Evolutionary conservation across 2,888 invertebrate genomes (phyloP).

Genomic region (Alloplasta piceator): DNA sequence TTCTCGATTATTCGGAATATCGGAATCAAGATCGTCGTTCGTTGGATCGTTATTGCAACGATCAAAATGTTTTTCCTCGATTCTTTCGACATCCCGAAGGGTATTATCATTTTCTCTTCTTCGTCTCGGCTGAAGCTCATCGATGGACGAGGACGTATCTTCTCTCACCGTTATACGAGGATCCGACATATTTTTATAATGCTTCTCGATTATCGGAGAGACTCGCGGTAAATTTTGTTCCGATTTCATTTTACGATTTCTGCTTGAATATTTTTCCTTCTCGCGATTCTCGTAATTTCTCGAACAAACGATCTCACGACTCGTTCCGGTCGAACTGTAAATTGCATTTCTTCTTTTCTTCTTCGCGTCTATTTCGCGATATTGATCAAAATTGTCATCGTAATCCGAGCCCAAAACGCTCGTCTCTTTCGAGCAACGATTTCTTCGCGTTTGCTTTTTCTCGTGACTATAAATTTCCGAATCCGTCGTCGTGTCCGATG

Average conservation of each 20-base stretch:
- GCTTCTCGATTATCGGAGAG: conserved; percentile 43
- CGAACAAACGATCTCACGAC: conserved; percentile 15
- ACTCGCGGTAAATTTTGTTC: conserved; percentile 65
- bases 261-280: no score
- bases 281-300: conserved; percentile 11
- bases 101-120: conserved; percentile 59
- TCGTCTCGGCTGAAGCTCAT: conserved; percentile 48
- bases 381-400: conserved; percentile 21
- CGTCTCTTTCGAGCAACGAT: conserved; percentile 38
- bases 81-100: background rate
- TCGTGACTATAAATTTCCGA: conserved; percentile 51
- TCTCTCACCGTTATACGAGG: conserved; percentile 64
- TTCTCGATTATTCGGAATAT: conserved; percentile 33
- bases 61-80: conserved; percentile 17
- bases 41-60: conserved; percentile 35
- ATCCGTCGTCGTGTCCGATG: conserved; percentile 55
- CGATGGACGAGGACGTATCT: conserved; percentile 14
- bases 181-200: conserved; percentile 67
- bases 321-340: conserved; percentile 10
- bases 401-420: conserved; percentile 57
- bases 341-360: conserved; percentile 42
- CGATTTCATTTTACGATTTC: conserved; percentile 64
- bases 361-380: conserved; percentile 13
- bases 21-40: conserved; percentile 45
- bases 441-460: conserved; percentile 7